A percentile compares a stretch with the other conserved stretches of the same genome.
phyloP scores from a whole-genome alignment of 2,797 vertebrate species.

The Sphenodon punctatus region DNA sequence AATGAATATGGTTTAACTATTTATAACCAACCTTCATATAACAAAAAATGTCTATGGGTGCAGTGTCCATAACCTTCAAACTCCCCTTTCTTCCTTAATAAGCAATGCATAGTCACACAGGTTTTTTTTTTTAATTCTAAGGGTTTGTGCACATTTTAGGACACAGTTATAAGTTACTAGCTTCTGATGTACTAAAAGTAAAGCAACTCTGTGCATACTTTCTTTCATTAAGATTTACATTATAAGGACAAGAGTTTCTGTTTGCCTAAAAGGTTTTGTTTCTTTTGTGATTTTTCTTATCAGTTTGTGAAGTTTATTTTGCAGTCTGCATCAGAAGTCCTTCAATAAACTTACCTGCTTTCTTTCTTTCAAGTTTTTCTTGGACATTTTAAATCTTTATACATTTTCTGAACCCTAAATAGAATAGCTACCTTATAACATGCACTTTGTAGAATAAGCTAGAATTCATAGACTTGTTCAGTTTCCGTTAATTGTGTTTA shows the following conservation, averaged over 20 bases:
- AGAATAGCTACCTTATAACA: background rate
- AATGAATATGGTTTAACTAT: conserved; percentile 32
- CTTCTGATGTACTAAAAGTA: background rate
- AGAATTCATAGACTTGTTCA: background rate
- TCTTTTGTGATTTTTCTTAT: background rate
- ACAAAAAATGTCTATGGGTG: background rate
- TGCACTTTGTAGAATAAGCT: background rate
- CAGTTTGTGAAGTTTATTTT: background rate
- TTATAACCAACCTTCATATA: conserved; percentile 13
- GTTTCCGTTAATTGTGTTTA: background rate
- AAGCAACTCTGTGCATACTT: background rate
- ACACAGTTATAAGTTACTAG: background rate
- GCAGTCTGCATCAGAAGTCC: background rate
- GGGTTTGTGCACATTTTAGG: background rate
- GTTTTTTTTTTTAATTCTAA: background rate
- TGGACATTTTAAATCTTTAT: background rate
- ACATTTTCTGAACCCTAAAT: no score
- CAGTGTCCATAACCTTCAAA: no score
- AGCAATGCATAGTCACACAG: background rate
- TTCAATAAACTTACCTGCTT: background rate
- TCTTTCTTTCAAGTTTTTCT: background rate
- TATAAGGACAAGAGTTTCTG: background rate
- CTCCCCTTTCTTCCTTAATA: background rate
- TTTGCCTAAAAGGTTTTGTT: background rate
- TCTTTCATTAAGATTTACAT: background rate